Conservation (phyloP, 35 echinoderm and acorn worm genomes). For the Anneissia japonica region DNA sequence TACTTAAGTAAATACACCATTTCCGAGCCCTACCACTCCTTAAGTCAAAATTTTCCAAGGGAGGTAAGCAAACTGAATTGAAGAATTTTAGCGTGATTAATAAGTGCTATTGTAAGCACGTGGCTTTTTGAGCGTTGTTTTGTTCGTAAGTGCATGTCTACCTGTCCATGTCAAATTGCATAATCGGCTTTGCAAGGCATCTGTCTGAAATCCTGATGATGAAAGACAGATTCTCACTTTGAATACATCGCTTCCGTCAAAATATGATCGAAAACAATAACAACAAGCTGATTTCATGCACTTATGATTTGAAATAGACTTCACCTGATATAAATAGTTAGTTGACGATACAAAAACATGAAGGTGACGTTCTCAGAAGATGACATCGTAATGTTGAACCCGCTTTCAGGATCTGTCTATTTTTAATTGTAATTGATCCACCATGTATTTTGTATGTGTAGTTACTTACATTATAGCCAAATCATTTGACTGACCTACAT, state of each 20-base stretch:
- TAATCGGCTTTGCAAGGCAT: background rate
- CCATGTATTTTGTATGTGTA: too few relatives aligned
- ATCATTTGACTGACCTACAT: too few relatives aligned
- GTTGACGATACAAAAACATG: background rate
- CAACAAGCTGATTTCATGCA: background rate
- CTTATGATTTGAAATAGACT: background rate
- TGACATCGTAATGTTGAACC: too few relatives aligned
- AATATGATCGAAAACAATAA: background rate
- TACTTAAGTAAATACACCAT: background rate
- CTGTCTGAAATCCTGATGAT: background rate
- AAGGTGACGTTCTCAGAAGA: too few relatives aligned
- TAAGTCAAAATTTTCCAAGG: background rate
- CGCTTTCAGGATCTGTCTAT: too few relatives aligned
- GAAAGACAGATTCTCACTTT: background rate
- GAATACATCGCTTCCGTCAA: background rate
- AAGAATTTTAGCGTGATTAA: background rate
- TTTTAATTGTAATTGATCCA: too few relatives aligned
- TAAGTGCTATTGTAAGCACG: background rate
- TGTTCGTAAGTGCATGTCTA: background rate
- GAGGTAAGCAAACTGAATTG: background rate
- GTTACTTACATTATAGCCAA: too few relatives aligned
- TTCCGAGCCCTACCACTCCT: background rate
- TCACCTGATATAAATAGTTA: background rate
- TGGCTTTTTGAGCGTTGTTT: background rate
- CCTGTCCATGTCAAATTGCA: background rate